These are phyloP conservation scores for Leptinotarsa defecta DNA, from an alignment of 1,140 invertebrate species.

Conservation along the genomic window DNA sequence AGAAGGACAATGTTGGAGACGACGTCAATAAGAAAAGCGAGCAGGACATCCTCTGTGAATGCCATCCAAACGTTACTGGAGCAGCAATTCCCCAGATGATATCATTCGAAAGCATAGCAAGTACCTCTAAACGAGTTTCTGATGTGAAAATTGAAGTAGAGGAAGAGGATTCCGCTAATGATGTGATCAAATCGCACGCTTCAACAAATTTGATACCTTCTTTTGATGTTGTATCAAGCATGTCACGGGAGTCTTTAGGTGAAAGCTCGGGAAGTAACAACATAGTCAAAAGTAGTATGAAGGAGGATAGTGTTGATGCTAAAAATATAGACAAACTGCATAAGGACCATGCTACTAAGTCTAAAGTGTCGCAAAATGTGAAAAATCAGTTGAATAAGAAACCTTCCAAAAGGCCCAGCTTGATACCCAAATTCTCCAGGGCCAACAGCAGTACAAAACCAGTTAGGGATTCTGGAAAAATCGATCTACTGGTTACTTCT, in stretches of 20 bases:
- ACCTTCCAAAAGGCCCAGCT: constrained; percentile 22
- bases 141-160: not conserved
- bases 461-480: constrained; percentile 2
- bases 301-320: not conserved
- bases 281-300: not conserved
- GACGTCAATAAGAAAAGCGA: constrained; percentile 24
- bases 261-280: not conserved
- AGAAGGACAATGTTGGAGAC: constrained; percentile 30
- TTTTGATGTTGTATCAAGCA: not conserved
- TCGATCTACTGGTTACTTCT: constrained; percentile 10
- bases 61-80: constrained; percentile 33
- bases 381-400: not conserved
- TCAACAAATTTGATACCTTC: not conserved
- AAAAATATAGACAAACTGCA: not conserved
- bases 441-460: constrained; percentile 17
- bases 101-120: constrained; percentile 21
- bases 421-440: constrained; percentile 30
- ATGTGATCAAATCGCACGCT: not conserved
- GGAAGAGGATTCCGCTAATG: not conserved
- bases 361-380: not conserved
- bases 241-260: not conserved
- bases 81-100: constrained; percentile 33
- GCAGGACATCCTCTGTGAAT: constrained; percentile 37
- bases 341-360: not conserved
- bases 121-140: not conserved